A percentile compares a stretch with the other conserved stretches of the same genome.
Evolutionary conservation across 2,888 invertebrate genomes (phyloP).

Genomic region (Litoditis marina): DNA sequence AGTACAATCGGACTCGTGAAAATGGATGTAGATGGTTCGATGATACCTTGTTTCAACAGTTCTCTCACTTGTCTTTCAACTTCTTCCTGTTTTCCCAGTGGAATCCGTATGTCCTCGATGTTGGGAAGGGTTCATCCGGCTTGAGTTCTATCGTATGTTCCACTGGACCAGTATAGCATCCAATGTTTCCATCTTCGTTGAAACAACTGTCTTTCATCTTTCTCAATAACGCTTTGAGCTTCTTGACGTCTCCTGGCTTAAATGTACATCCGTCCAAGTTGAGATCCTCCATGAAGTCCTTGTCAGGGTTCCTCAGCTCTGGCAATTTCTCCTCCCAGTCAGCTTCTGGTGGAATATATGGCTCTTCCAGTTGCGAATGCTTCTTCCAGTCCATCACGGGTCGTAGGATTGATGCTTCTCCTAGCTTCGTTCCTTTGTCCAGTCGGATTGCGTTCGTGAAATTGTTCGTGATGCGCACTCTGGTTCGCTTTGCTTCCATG

Average conservation of each 20-base stretch:
- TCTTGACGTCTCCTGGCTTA: background rate
- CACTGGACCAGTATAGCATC: conserved; percentile 19
- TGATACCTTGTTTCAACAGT: conserved; percentile 17
- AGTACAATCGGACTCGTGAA: conserved; percentile 20
- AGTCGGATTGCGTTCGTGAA: too few species aligned
- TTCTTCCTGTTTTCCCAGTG: conserved; percentile 17
- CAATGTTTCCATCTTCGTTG: conserved; percentile 25
- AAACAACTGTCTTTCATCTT: conserved; percentile 12
- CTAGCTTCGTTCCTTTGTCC: too few species aligned
- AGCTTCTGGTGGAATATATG: conserved; percentile 17
- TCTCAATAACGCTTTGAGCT: conserved; percentile 11
- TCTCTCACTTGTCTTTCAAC: conserved; percentile 22
- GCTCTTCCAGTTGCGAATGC: too few species aligned
- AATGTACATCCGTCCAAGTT: background rate
- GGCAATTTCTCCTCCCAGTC: conserved; percentile 17
- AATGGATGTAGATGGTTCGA: conserved; percentile 18
- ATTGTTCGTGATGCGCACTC: too few species aligned
- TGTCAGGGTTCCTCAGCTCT: background rate
- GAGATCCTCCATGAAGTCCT: conserved; percentile 6
- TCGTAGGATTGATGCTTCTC: too few species aligned
- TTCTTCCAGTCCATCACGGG: too few species aligned
- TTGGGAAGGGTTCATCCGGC: conserved; percentile 7
- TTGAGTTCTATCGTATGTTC: conserved; percentile 18
- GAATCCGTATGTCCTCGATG: conserved; percentile 9
- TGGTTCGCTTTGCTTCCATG: too few species aligned